Base-by-base conservation (phyloP, 2,888 invertebrate genomes). In the Leptinotarsa juncta region DNA sequence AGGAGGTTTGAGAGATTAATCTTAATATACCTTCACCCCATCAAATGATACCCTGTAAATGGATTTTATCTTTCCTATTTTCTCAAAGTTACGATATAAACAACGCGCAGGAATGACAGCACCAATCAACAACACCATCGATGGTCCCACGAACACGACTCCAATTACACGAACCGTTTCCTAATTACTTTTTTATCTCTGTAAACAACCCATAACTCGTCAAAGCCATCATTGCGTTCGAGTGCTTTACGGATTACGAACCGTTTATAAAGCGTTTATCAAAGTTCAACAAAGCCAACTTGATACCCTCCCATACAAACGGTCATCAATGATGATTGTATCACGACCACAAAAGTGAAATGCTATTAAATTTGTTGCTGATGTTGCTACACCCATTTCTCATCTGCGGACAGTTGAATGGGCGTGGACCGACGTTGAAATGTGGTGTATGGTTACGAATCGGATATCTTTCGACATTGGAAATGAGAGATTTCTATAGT, bases 321-420 rank as follows among this genome's bases (percentile, higher is more conserved):
- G 66, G 49, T 57, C 67, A 57, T 53, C 53, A 71, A 48, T 55
- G 66, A 71, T 66, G 55, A 53, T 71, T 48, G 71, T 57, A 71
- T 71, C 53, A 66, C 66, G 66, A 51, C 23, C 65, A 65, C 71
- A 71, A 71, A 70, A 71, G 71, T 71, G 65, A 71, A 71, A 71
- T 60, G 57, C 69, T n/a, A 60, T 57, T 57, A 69, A 69, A 48
- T 57, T 69, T 57, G 69, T 69, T 57, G 57, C 57, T 57, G 57
- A 57, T 57, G 57, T 57, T 69, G 69, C 57, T 69, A 69, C 69
- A 57, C 69, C 69, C 69, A 69, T 69, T 18, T 57, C 32, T 69
- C 69, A 48, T 69, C 69, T 20, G 48, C 69, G 53, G 69, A 57
- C 69, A 57, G 57, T 57, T 69, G 42, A 23, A 69, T 69, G 69